Evolutionary conservation across 1,140 invertebrate genomes (phyloP).

Genomic region (Drosophila fuyamai): DNA sequence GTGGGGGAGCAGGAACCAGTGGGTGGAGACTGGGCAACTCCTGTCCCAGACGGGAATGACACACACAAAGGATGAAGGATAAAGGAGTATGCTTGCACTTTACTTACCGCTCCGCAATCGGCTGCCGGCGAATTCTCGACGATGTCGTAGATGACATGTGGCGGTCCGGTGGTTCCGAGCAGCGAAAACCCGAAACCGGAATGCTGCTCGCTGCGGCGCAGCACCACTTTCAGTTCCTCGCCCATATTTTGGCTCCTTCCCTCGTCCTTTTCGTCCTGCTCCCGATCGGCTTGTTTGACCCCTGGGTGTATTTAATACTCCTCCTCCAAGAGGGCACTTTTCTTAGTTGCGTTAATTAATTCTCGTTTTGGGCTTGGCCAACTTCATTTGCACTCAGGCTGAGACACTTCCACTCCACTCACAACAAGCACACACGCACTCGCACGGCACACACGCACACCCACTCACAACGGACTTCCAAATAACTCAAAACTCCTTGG

Average conservation of each 20-base stretch:
- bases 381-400: conserved; percentile 59
- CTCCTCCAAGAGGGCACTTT: conserved; percentile 12
- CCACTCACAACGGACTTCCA: conserved; percentile 36
- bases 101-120: conserved; percentile 93
- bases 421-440: conserved; percentile 32
- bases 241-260: conserved; percentile 86
- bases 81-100: background rate
- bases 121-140: conserved; percentile 95
- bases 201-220: conserved; percentile 89
- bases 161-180: conserved; percentile 93
- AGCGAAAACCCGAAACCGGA: conserved; percentile 95
- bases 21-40: conserved; percentile 3
- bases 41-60: conserved; percentile 45
- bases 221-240: conserved; percentile 93
- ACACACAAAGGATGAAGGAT: background rate
- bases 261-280: conserved; percentile 15
- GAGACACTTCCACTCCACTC: conserved; percentile 35
- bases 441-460: conserved; percentile 19
- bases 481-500: conserved; percentile 45
- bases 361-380: conserved; percentile 73
- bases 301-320: conserved; percentile 15
- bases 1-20: conserved; percentile 13
- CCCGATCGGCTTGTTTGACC: conserved; percentile 40
- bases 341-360: conserved; percentile 41
- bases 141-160: conserved; percentile 96